Evolutionary conservation across 2,888 invertebrate species (phyloP).

Genomic region (Drosophila siamana): DNA sequence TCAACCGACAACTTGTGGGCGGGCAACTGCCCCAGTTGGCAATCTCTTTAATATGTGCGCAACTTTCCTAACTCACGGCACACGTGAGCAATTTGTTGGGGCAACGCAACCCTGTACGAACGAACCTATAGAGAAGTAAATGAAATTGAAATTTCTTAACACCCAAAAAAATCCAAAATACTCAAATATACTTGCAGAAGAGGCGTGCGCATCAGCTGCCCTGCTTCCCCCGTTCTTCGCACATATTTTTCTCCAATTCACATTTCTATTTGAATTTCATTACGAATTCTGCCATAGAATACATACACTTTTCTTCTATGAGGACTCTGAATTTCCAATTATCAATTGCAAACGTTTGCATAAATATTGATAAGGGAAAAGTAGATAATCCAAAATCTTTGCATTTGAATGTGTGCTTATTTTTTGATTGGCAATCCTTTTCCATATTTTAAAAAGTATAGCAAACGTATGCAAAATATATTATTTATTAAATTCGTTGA

Average conservation of each 20-base stretch:
- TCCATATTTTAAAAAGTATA: background rate
- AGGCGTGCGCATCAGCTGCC: background rate
- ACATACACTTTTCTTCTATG: background rate
- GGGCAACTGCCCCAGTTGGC: conserved; percentile 26
- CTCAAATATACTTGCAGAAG: conserved; percentile 16
- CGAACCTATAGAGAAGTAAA: conserved; percentile 4
- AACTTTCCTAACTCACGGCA: conserved; percentile 23
- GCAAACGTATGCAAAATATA: background rate
- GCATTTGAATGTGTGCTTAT: background rate
- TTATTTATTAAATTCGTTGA: background rate
- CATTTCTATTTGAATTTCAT: conserved; percentile 31
- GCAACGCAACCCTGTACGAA: background rate
- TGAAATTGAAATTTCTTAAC: conserved; percentile 29
- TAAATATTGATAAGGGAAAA: conserved; percentile 23
- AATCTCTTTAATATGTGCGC: conserved; percentile 24
- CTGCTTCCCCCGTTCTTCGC: too few relatives aligned
- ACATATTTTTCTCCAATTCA: conserved; percentile 3
- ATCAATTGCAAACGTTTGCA: conserved; percentile 37
- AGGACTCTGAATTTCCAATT: conserved; percentile 30
- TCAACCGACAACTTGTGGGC: conserved; percentile 29
- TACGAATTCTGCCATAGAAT: conserved; percentile 14
- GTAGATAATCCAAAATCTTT: conserved; percentile 17
- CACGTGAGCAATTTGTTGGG: conserved; percentile 46
- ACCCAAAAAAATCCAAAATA: conserved; percentile 1
- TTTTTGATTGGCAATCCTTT: background rate